These are phyloP conservation scores for Melieria crassipennis DNA, from an alignment of 2,888 invertebrate species.

Conservation along the genomic window DNA sequence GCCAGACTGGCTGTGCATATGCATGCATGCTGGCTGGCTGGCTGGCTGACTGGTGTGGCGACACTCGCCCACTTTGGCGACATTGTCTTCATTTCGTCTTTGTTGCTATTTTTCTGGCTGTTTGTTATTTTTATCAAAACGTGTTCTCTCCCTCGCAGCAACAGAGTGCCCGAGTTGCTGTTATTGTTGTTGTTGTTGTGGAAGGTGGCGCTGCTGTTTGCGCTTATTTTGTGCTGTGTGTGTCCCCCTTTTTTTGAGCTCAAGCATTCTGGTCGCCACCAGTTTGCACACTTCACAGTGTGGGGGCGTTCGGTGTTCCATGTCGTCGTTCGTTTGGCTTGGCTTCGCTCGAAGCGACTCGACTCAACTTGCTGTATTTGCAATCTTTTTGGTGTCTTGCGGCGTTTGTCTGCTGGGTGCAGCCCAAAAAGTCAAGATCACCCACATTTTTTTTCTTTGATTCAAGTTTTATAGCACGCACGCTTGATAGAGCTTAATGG, in stretches of 20 bases:
- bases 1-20: too few species aligned
- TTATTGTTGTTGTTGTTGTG: slow-evolving; percentile 5
- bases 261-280: slow-evolving; percentile 9
- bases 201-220: not conserved
- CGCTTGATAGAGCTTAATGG: too few species aligned
- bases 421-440: slow-evolving; percentile 33
- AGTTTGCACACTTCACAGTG: slow-evolving; percentile 8
- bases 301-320: slow-evolving; percentile 31
- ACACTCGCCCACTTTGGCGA: slow-evolving; percentile 30
- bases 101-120: not conserved
- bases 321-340: not conserved
- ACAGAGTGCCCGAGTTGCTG: not conserved
- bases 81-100: slow-evolving; percentile 26
- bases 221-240: slow-evolving; percentile 7
- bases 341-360: not conserved
- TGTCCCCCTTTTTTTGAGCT: slow-evolving; percentile 24
- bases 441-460: slow-evolving; percentile 3
- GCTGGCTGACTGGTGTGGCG: slow-evolving; percentile 9
- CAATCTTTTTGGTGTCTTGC: slow-evolving; percentile 11
- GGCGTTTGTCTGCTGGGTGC: slow-evolving; percentile 10
- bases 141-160: slow-evolving; percentile 19
- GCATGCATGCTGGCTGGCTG: not conserved
- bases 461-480: too few species aligned
- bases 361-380: slow-evolving; percentile 19
- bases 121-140: slow-evolving; percentile 9